These are phyloP conservation scores for Sorex araneus DNA, from an alignment of 2,113 vertebrate genomes.

Conservation along the genomic window DNA sequence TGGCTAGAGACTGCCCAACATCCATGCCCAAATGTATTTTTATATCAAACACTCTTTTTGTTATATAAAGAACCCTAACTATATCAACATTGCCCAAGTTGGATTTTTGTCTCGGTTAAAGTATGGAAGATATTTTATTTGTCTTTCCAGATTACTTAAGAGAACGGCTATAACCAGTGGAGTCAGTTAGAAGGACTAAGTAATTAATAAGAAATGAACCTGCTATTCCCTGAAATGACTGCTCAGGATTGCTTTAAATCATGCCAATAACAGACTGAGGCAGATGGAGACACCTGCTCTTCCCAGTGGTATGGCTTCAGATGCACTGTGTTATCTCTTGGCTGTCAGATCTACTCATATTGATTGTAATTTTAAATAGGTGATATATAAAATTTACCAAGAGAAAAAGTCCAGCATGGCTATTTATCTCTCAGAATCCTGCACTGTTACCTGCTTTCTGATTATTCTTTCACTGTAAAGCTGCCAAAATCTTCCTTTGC, in stretches of 20 bases:
- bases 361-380: constrained; percentile 11
- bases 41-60: neutral
- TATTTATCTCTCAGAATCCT: neutral
- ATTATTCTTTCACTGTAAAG: neutral
- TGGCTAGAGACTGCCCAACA: no score
- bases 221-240: constrained; percentile 60
- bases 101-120: constrained; percentile 27
- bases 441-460: neutral
- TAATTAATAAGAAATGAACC: constrained; percentile 60
- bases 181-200: constrained; percentile 51
- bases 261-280: neutral
- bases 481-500: neutral
- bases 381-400: constrained; percentile 6
- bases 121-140: neutral
- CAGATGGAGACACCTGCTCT: constrained; percentile 18
- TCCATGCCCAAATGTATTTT: neutral
- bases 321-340: neutral
- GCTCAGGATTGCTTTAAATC: neutral
- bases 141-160: neutral
- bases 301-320: neutral
- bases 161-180: constrained; percentile 1
- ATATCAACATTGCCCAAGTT: neutral
- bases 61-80: constrained; percentile 23
- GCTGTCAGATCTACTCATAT: neutral
- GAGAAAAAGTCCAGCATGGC: constrained; percentile 15